Conservation (phyloP, 2,888 invertebrate genomes). For the Limenitis camilla region DNA sequence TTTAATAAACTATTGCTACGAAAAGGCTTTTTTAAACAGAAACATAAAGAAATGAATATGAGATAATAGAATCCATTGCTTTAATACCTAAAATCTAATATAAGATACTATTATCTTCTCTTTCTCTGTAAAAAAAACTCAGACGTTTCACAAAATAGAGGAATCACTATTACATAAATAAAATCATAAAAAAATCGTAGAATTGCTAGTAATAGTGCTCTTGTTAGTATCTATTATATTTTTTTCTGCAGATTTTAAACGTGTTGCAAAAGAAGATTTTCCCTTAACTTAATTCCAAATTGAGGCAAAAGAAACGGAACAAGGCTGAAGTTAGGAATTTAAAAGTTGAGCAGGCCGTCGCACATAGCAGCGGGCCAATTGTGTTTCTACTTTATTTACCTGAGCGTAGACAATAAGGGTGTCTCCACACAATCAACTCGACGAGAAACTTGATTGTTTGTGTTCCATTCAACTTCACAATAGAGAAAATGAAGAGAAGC, state of each 20-base stretch:
- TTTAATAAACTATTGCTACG: too few species aligned
- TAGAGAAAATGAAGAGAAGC: constrained; percentile 68
- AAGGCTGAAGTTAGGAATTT: constrained; percentile 50
- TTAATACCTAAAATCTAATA: too few species aligned
- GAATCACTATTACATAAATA: too few species aligned
- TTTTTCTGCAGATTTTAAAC: background rate
- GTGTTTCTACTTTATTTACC: constrained; percentile 65
- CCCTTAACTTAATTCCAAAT: constrained; percentile 7
- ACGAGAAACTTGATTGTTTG: constrained; percentile 67
- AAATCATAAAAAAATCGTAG: too few species aligned
- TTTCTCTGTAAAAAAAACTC: too few species aligned
- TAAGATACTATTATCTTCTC: too few species aligned
- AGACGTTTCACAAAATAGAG: too few species aligned
- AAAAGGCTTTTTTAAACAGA: too few species aligned
- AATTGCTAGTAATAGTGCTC: too few species aligned
- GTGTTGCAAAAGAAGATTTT: constrained; percentile 5
- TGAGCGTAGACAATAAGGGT: constrained; percentile 65
- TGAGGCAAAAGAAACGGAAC: constrained; percentile 29
- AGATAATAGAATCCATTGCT: too few species aligned
- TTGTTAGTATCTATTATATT: too few species aligned
- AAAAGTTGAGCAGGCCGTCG: constrained; percentile 60
- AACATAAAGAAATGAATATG: too few species aligned
- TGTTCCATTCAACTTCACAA: constrained; percentile 68
- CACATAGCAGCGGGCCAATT: constrained; percentile 53
- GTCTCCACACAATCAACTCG: constrained; percentile 65